Percentiles rank a stretch among this genome's conserved stretches.
Conservation (phyloP, 1,140 invertebrate genomes). For the Polypedilum vanderplanki region DNA sequence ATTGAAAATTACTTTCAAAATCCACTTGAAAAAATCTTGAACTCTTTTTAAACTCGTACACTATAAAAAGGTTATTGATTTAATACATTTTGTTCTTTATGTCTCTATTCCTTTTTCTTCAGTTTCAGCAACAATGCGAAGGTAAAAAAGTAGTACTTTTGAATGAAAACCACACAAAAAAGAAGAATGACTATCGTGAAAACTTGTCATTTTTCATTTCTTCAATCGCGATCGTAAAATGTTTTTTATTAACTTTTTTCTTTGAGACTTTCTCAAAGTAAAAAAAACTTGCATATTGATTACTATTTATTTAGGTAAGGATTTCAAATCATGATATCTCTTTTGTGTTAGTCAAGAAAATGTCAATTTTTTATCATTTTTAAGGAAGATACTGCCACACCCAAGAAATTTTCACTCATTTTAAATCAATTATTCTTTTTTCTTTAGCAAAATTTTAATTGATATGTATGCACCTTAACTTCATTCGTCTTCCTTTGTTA, state of each 20-base stretch:
- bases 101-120: neutral
- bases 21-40: no score
- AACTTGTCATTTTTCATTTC: neutral
- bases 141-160: neutral
- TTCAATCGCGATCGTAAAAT: constrained; percentile 8
- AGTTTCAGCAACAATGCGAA: neutral
- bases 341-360: neutral
- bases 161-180: neutral
- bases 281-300: neutral
- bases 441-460: neutral
- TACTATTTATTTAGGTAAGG: neutral
- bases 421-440: neutral
- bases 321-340: constrained; percentile 3
- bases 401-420: neutral
- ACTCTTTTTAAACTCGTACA: no score
- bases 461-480: constrained; percentile 9
- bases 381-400: neutral
- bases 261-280: neutral
- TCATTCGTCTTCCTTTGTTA: constrained; percentile 14
- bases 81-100: neutral
- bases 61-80: no score
- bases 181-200: neutral
- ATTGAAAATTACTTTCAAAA: no score
- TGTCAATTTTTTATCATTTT: neutral
- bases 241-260: constrained; percentile 13